phyloP scores from a whole-genome alignment of 2,888 invertebrate species.

The Acleris literana region DNA sequence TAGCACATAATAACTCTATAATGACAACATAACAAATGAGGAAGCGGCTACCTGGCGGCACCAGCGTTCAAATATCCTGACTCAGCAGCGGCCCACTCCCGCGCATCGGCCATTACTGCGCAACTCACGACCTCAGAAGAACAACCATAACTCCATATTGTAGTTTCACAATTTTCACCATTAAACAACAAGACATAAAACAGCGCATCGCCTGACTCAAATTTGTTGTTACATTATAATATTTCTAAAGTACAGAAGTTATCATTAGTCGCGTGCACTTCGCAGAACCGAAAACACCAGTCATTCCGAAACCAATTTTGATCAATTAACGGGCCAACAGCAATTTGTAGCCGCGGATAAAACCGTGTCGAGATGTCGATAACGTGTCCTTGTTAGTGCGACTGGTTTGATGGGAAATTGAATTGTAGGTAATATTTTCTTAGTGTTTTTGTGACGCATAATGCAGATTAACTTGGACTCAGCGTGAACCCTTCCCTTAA shows the following conservation, averaged over 20 bases:
- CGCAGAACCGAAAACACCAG: conserved; percentile 73
- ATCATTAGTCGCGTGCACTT: conserved; percentile 76
- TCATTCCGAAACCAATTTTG: conserved; percentile 69
- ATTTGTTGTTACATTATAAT: no score
- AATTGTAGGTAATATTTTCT: conserved; percentile 14
- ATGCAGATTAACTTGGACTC: background rate
- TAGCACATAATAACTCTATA: conserved; percentile 33
- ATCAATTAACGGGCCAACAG: conserved; percentile 74
- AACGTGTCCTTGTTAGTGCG: conserved; percentile 67
- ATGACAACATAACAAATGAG: conserved; percentile 39
- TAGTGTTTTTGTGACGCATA: background rate
- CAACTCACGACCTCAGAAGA: conserved; percentile 44
- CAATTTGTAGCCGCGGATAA: conserved; percentile 70
- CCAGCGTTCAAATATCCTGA: conserved; percentile 72
- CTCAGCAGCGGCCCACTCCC: conserved; percentile 71
- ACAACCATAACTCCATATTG: no score
- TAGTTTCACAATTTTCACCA: no score
- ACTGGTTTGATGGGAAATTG: conserved; percentile 29
- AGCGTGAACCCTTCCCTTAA: background rate
- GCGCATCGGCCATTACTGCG: conserved; percentile 60
- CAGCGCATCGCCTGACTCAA: no score
- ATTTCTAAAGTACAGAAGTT: conserved; percentile 22
- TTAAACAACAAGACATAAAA: no score
- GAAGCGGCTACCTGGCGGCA: conserved; percentile 46
- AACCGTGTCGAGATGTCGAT: conserved; percentile 71